phyloP scores from a whole-genome alignment of 2,113 vertebrate genomes.

The Colinus virginianus region DNA sequence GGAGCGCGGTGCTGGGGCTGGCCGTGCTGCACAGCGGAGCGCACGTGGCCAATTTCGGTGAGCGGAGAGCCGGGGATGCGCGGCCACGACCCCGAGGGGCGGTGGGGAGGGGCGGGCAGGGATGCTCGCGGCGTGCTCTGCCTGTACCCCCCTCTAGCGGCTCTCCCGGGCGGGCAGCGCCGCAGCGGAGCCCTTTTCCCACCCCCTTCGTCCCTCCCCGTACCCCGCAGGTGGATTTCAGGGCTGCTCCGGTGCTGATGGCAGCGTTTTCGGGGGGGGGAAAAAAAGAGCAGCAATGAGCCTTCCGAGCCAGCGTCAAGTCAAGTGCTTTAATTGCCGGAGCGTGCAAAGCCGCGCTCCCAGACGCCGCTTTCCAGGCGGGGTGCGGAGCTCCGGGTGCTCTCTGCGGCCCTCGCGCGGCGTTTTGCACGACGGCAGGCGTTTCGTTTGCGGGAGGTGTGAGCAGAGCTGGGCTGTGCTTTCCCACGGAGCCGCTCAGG shows the following conservation, averaged over 20 bases:
- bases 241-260: background rate
- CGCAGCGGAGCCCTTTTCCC: too few species aligned
- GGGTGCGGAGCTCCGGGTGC: background rate
- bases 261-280: too few species aligned
- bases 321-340: background rate
- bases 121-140: background rate
- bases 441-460: accelerated
- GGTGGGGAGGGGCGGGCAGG: background rate
- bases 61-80: background rate
- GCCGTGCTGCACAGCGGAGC: constrained; percentile 78
- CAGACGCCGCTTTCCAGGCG: background rate
- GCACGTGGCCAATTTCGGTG: constrained; percentile 86
- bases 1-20: constrained; percentile 79
- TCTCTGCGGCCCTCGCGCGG: too few species aligned
- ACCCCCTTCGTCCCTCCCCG: too few species aligned
- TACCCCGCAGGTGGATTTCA: too few species aligned
- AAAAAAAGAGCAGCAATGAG: background rate
- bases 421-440: background rate
- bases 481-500: background rate
- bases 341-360: background rate
- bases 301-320: background rate
- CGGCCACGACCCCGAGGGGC: background rate
- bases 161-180: too few species aligned
- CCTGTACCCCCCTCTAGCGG: background rate
- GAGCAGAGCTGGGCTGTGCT: background rate